These are phyloP conservation scores for Apotomis capreana DNA, from an alignment of 2,888 invertebrate genomes.

Conservation along the genomic window DNA sequence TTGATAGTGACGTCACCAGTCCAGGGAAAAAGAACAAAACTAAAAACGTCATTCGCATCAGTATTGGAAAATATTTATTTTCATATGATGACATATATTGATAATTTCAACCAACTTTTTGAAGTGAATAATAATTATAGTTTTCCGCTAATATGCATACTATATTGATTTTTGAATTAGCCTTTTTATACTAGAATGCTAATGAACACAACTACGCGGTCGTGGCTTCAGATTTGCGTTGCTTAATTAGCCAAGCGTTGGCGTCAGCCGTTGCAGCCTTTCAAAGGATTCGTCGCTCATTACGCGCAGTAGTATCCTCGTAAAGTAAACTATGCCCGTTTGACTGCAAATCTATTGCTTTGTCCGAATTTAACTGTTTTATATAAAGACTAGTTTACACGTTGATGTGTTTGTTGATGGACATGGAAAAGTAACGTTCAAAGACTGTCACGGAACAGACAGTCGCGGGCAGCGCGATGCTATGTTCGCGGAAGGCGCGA, in stretches of 20 bases:
- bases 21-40: too few relatives aligned
- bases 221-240: constrained; percentile 73
- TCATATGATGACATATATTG: too few relatives aligned
- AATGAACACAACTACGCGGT: constrained; percentile 15
- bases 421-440: constrained; percentile 49
- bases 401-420: constrained; percentile 9
- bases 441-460: constrained; percentile 74
- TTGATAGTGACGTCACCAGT: too few relatives aligned
- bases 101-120: too few relatives aligned
- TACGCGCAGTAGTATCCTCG: constrained; percentile 66
- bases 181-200: not conserved
- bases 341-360: constrained; percentile 55
- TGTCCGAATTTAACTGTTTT: constrained; percentile 29
- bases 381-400: not conserved
- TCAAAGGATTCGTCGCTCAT: constrained; percentile 81
- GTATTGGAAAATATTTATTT: too few relatives aligned
- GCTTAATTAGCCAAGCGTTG: constrained; percentile 80
- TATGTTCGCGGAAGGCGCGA: constrained; percentile 81
- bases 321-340: constrained; percentile 62
- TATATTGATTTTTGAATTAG: not conserved
- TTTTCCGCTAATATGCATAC: too few relatives aligned
- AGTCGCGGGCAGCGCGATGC: constrained; percentile 74
- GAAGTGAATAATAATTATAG: too few relatives aligned
- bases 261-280: constrained; percentile 67
- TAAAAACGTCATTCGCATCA: too few relatives aligned